Base-by-base conservation (phyloP, 2,113 vertebrate genomes). In the Oncorhynchus nerka region DNA sequence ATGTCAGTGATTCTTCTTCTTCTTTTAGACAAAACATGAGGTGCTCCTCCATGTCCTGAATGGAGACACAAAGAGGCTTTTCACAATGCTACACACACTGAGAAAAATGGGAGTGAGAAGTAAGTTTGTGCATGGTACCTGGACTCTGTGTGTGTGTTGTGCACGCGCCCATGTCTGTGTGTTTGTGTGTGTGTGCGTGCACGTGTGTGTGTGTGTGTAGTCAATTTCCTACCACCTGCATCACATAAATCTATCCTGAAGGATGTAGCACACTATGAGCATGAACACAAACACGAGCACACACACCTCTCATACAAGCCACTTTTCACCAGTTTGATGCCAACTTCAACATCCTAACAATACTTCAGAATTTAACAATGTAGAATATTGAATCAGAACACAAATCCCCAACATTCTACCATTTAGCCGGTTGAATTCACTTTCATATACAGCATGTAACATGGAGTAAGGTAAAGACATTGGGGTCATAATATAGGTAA, bases 11-110 rank as follows among this genome's bases (percentile, higher is more conserved):
- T 45, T 45, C 39, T 45, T 45, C 9, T 45, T 11, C 9, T 45
- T 86, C 87, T 68, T 87, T 91, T 68, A 92, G 73, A 75, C 83
- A 84, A 74, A 91, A 91, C 85, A 89, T 90, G 48, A 91, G 85
- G 6, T 77, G 79, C 75, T 91, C 89, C 77, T 90, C 88, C 12
- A 75, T 78, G 77, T 79, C 88, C 87, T 90, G 82, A 28, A 79
- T 5, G 34, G 70, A 84, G 76, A 87, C 85, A 84, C 73, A 79
- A 68, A 68, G 71, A 72, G 70, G 39, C 59, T 86, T 86, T n/a
- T 84, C 3, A 0, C 22, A 19, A 64, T 26, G 22, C 62, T 64
- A 64, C 55, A 57, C 55, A 57, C 16, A 20, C 15, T 57, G 55
- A 57, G 16, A 4, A 57, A 57, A 57, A 57, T 15, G 20, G 19